Percentiles rank a stretch among this genome's conserved stretches.
Conservation (phyloP, 2,888 invertebrate species). For the Notocelia uddmanniana region DNA sequence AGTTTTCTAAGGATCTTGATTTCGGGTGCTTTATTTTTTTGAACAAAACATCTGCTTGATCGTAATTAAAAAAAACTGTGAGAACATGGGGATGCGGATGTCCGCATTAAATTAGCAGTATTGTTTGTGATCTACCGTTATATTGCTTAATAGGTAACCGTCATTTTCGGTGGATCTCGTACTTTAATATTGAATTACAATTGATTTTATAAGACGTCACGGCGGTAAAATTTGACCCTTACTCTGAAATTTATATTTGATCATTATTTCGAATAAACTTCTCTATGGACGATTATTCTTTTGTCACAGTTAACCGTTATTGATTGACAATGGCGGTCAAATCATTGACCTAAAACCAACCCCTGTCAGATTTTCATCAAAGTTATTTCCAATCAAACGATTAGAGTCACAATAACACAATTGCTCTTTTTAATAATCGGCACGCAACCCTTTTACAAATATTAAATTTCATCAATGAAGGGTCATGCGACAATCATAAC, state of each 20-base stretch:
- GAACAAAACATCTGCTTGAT: slow-evolving; percentile 78
- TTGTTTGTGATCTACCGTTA: slow-evolving; percentile 57
- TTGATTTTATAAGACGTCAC: no score
- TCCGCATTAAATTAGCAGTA: slow-evolving; percentile 69
- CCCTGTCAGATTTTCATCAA: slow-evolving; percentile 46
- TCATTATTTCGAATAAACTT: no score
- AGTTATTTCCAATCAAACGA: slow-evolving; percentile 55
- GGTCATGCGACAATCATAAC: slow-evolving; percentile 67
- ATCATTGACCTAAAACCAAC: slow-evolving; percentile 46
- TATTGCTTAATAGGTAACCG: slow-evolving; percentile 47
- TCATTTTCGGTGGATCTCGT: not conserved
- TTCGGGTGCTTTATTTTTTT: slow-evolving; percentile 70
- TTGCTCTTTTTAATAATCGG: slow-evolving; percentile 55
- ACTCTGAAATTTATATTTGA: no score
- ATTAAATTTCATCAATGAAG: slow-evolving; percentile 75
- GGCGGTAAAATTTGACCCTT: no score
- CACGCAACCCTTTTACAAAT: slow-evolving; percentile 70
- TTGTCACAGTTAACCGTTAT: slow-evolving; percentile 8
- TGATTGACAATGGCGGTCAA: slow-evolving; percentile 31
- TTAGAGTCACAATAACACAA: slow-evolving; percentile 62
- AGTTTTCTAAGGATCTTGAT: slow-evolving; percentile 65
- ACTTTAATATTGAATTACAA: no score
- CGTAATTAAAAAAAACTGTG: slow-evolving; percentile 82
- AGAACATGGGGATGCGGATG: slow-evolving; percentile 73
- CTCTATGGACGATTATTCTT: not conserved